These are phyloP conservation scores for Mus pahari DNA, from an alignment of 2,113 vertebrate species.

Conservation along the genomic window DNA sequence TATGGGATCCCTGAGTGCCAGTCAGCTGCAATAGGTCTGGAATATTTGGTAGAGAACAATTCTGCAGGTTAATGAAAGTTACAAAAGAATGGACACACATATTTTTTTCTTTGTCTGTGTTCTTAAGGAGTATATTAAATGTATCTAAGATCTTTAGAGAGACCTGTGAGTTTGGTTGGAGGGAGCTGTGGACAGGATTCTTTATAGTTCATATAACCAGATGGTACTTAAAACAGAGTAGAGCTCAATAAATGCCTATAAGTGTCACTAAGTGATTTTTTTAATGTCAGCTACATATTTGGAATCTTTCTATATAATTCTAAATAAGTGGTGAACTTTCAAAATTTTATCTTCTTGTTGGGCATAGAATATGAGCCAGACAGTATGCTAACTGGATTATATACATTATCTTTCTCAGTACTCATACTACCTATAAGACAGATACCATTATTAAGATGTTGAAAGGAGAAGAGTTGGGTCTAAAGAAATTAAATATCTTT, in stretches of 20 bases:
- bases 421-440: background rate
- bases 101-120: constrained; percentile 44
- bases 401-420: background rate
- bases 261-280: background rate
- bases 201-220: constrained; percentile 27
- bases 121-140: constrained; percentile 27
- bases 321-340: background rate
- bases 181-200: background rate
- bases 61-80: background rate
- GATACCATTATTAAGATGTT: constrained; percentile 7
- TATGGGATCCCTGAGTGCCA: background rate
- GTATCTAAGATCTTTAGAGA: background rate
- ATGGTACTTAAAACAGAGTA: background rate
- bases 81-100: background rate
- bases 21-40: background rate
- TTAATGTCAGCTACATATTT: constrained; percentile 17
- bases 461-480: background rate
- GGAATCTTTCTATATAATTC: constrained; percentile 37
- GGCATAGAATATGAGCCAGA: background rate
- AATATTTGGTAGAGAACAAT: background rate
- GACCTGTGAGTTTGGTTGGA: background rate
- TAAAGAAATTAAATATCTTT: background rate
- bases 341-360: constrained; percentile 18
- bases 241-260: background rate
- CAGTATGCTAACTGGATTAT: background rate